These are phyloP conservation scores for Lanistes nyassanus DNA, from an alignment of 1,140 invertebrate species.

Conservation along the genomic window DNA sequence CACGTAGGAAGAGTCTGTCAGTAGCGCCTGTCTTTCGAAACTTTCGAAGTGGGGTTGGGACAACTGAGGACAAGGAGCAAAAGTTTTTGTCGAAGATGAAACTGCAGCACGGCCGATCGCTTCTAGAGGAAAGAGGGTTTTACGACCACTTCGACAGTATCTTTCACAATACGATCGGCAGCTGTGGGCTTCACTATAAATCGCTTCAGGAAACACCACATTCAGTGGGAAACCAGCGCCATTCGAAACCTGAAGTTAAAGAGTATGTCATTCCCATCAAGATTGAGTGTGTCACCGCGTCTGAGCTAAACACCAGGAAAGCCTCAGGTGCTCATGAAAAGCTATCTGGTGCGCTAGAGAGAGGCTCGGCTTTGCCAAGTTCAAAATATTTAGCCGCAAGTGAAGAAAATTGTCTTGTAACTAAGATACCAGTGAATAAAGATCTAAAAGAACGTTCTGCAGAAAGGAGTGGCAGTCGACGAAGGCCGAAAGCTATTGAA, in stretches of 20 bases:
- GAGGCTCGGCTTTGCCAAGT: too few relatives aligned
- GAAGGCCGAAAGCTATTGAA: background rate
- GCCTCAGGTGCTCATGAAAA: background rate
- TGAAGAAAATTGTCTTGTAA: too few relatives aligned
- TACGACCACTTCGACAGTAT: conserved; percentile 10
- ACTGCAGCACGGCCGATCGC: background rate
- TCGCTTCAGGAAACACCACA: background rate
- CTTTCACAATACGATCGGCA: background rate
- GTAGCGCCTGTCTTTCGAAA: background rate
- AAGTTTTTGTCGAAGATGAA: background rate
- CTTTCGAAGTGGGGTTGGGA: background rate
- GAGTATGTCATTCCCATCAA: background rate
- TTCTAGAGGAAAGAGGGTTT: background rate
- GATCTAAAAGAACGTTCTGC: background rate
- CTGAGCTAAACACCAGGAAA: background rate
- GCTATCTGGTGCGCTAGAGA: too few relatives aligned
- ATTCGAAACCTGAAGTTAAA: background rate
- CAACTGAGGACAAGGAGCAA: background rate
- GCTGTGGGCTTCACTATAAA: background rate
- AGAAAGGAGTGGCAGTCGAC: background rate
- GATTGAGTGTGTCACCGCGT: background rate
- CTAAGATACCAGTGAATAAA: background rate
- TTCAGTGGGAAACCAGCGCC: background rate
- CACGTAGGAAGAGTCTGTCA: background rate
- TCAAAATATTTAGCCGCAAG: too few relatives aligned